Base-by-base conservation (phyloP, 2,797 vertebrate genomes). In the Petrocephalus sullivani region DNA sequence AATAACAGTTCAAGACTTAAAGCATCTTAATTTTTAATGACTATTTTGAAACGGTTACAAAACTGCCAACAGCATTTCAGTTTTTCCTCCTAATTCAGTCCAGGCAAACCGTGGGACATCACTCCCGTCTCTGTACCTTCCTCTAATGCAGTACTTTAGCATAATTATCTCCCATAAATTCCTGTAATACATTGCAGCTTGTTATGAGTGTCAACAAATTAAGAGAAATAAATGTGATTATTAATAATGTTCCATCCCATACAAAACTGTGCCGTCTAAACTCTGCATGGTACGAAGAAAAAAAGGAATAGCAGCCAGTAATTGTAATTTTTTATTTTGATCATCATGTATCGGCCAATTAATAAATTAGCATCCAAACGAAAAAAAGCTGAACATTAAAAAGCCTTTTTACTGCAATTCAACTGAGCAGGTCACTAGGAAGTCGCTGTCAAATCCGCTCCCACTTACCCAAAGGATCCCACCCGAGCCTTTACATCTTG, bases 31-130 rank as follows among this genome's bases (percentile, higher is more conserved):
- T 5, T 41, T 75, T 75, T 75, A 75, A 75, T 75, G 14, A 75
- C 67, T 7, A 41, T 37, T 41, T 75, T 6, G 41, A 81, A 81
- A 49, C 75, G 46, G 75, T 49, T 81, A 81, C 71, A 56, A 64
- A 85, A 91, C 91, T 90, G 92, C 92, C 91, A 92, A 90, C 92
- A 94, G 94, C 94, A 92, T 92, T 91, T 92, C 94, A 95, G 91
- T 91, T 87, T 57, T 58, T 21, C 61, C 61, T 54, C 61, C 87
- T 87, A 54, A 87, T 87, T 75, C 54, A 37, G 54, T 19, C 28
- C 10, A 21, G 75, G 9, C 67, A 54, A 56, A 78, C 33, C 14
- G 8, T 81, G 56, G 53, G 71, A 78, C 14, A 37, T 33, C n/a
- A 23, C 19, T 81, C 75, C 19, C 0, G 3, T 75, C 46, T 46